Evolutionary conservation across 2,888 invertebrate species (phyloP).

Genomic region (Cartodere bifasciata): DNA sequence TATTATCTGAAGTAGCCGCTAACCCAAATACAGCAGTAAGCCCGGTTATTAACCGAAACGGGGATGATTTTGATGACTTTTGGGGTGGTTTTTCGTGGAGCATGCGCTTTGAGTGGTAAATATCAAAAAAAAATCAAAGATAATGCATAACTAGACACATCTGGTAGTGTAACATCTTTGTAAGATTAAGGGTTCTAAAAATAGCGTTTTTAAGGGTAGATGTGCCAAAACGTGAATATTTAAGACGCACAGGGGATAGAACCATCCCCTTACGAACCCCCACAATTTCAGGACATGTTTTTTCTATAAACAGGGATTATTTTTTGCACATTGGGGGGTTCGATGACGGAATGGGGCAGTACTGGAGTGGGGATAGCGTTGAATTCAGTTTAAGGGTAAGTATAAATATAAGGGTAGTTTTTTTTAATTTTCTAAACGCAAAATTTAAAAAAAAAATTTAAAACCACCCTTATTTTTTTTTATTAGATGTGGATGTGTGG

Average conservation of each 20-base stretch:
- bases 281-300: conserved; percentile 96
- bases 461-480: too few relatives aligned
- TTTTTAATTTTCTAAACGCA: too few relatives aligned
- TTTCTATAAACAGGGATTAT: conserved; percentile 89
- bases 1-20: conserved; percentile 81
- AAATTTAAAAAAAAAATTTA: too few relatives aligned
- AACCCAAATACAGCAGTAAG: conserved; percentile 91
- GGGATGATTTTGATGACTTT: conserved; percentile 96
- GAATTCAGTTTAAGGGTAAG: conserved; percentile 91
- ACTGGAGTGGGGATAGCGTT: conserved; percentile 95
- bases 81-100: conserved; percentile 99
- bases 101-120: too few relatives aligned
- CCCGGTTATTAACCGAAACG: conserved; percentile 97
- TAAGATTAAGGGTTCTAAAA: conserved; percentile 34
- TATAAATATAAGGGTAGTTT: too few relatives aligned
- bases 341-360: conserved; percentile 99
- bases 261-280: conserved; percentile 89
- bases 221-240: conserved; percentile 94
- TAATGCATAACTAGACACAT: too few relatives aligned
- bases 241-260: conserved; percentile 82
- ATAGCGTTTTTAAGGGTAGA: conserved; percentile 60
- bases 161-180: too few relatives aligned
- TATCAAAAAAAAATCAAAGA: too few relatives aligned
- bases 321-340: conserved; percentile 97
- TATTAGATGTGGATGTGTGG: conserved; percentile 89